Percentiles rank a stretch among this genome's conserved stretches.
These are phyloP conservation scores for Trichonephila clavipes DNA, from an alignment of 1,140 invertebrate species.

Conservation along the genomic window DNA sequence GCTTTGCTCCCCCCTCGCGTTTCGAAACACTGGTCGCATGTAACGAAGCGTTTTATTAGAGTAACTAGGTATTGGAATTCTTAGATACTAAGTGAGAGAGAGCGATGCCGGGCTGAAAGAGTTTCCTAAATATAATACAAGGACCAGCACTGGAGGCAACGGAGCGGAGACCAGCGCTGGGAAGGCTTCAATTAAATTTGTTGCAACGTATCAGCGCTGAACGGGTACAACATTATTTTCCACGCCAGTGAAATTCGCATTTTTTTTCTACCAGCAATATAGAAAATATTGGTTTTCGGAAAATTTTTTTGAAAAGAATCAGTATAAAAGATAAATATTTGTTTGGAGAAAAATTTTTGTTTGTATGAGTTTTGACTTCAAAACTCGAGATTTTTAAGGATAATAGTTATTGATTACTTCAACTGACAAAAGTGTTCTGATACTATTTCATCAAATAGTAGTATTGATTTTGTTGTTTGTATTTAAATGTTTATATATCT, in stretches of 20 bases:
- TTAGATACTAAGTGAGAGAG: constrained; percentile 31
- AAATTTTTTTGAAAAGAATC: too few species aligned
- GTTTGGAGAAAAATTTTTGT: too few species aligned
- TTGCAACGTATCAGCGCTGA: background rate
- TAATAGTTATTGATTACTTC: too few species aligned
- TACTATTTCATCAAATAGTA: too few species aligned
- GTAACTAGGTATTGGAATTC: constrained; percentile 72
- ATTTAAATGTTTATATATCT: too few species aligned
- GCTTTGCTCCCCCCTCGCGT: background rate
- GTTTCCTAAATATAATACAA: constrained; percentile 23
- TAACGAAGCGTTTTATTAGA: constrained; percentile 75
- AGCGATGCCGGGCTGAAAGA: background rate
- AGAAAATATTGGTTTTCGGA: too few species aligned
- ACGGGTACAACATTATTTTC: background rate
- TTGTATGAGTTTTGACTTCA: too few species aligned
- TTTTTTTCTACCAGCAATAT: background rate
- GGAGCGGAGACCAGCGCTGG: background rate
- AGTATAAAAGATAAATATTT: too few species aligned
- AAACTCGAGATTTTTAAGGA: too few species aligned
- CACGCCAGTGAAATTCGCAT: background rate
- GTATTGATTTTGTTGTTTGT: too few species aligned
- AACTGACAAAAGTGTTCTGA: too few species aligned
- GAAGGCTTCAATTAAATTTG: constrained; percentile 17
- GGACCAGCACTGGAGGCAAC: background rate
- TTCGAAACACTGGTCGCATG: constrained; percentile 28